Evolutionary conservation across 2,113 vertebrate genomes (phyloP), one percentile per base, ranked within the genome.

Genomic region (Caranx ignobilis): DNA sequence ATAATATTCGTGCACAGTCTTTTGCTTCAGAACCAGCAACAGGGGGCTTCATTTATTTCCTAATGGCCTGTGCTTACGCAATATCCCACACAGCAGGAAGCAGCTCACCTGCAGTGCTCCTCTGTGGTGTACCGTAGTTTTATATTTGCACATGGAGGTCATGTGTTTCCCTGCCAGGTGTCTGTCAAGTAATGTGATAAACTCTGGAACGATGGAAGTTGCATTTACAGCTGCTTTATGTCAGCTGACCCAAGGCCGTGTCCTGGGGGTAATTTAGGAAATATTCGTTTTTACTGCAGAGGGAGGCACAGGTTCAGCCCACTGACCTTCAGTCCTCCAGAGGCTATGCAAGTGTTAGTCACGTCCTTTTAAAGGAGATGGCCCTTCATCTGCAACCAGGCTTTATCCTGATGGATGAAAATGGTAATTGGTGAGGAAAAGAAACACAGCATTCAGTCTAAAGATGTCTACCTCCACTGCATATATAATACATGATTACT

Each of bases 311-410:
- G 35, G 54, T 19, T 70, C 45, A 70, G 35, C 39, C 21, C 31
- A 26, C 50, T 75, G 79, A 75, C 66, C 59, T 60, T 59, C 57
- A 71, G 55, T 57, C 47, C 59, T 56, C 26, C 50, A 45, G 69
- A 75, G 57, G 61, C 54, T 32, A 34, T 0, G 34, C 18, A 13
- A 64, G 72, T 16, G 2, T 18, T 41, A 75, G 32, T 11, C 52
- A 11, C 54, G 26, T 47, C 54, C 60, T 75, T 75, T 47, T 59
- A 45, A 72, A 60, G 11, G 45, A 57, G 32, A 21, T 16, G 13
- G 48, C 13, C 31, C 12, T 47, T 26, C 11, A 41, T 39, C 18
- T 48, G 32, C n/a, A 50, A 11, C 45, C 3, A 32, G 35, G 34
- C 32, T 21, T 10, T 39, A 18, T 13, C 34, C 34, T 21, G 5